Evolutionary conservation across 2,888 invertebrate species (phyloP).

Genomic region (Xanthia togata): DNA sequence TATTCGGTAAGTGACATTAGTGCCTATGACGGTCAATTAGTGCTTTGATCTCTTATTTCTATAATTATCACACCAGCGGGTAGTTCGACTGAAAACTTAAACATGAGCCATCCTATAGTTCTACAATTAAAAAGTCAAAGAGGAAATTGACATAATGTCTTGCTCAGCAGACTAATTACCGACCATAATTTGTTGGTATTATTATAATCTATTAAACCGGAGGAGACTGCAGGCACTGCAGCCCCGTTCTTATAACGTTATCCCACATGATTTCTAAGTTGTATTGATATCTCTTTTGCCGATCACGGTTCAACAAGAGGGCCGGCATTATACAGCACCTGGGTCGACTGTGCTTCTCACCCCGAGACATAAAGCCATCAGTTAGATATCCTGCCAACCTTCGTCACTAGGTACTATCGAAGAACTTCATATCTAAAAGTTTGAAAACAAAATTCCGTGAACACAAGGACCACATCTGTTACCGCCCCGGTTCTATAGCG

Average conservation of each 20-base stretch:
- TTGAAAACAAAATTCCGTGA: too few relatives aligned
- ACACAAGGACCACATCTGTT: too few relatives aligned
- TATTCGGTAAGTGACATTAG: conserved; percentile 90
- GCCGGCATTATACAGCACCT: not conserved
- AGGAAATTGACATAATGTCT: too few relatives aligned
- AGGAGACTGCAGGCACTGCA: too few relatives aligned
- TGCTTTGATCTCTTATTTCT: not conserved
- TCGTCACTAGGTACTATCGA: not conserved
- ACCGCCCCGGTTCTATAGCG: too few relatives aligned
- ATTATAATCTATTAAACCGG: not conserved
- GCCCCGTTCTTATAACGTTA: too few relatives aligned
- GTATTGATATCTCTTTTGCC: too few relatives aligned
- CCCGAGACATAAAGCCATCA: not conserved
- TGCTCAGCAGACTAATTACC: not conserved
- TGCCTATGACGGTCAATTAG: not conserved
- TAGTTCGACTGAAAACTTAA: not conserved
- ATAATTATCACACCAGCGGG: not conserved
- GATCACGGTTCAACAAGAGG: not conserved
- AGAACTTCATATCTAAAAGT: too few relatives aligned
- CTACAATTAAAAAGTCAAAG: not conserved
- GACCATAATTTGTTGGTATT: not conserved
- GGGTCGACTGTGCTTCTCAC: not conserved
- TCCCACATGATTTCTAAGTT: too few relatives aligned
- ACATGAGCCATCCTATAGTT: not conserved
- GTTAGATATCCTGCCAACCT: not conserved